Conservation (phyloP, 2,113 vertebrate genomes). For the Salvator merianae region DNA sequence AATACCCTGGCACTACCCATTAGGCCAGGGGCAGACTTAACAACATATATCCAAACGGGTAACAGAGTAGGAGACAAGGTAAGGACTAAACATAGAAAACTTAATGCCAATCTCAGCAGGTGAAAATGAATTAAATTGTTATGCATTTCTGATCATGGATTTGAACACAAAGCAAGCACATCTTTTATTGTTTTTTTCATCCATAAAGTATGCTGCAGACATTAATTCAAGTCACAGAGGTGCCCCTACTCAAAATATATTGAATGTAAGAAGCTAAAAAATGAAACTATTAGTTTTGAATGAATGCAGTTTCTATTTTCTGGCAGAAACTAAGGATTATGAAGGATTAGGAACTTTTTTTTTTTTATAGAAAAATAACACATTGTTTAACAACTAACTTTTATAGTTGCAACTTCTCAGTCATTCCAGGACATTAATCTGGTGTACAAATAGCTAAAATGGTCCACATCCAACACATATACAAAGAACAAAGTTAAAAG, state of each 20-base stretch:
- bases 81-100: not conserved
- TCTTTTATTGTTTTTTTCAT: constrained; percentile 11
- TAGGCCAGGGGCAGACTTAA: too few species aligned
- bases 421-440: not conserved
- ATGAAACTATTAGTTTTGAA: constrained; percentile 28
- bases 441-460: not conserved
- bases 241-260: constrained; percentile 9
- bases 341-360: not conserved
- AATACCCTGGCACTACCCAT: too few species aligned
- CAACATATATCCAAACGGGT: not conserved
- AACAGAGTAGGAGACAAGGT: not conserved
- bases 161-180: constrained; percentile 31
- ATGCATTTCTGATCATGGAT: not conserved
- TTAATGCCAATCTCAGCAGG: not conserved
- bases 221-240: constrained; percentile 43
- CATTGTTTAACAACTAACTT: constrained; percentile 9
- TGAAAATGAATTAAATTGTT: not conserved
- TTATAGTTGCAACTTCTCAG: not conserved
- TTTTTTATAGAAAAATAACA: not conserved
- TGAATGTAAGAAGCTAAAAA: constrained; percentile 23
- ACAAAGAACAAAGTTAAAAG: constrained; percentile 17
- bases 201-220: constrained; percentile 22
- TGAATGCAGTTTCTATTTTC: constrained; percentile 13
- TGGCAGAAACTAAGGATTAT: constrained; percentile 32
- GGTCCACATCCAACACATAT: not conserved